phyloP scores from a whole-genome alignment of 2,113 vertebrate genomes.

The Aythya baeri region DNA sequence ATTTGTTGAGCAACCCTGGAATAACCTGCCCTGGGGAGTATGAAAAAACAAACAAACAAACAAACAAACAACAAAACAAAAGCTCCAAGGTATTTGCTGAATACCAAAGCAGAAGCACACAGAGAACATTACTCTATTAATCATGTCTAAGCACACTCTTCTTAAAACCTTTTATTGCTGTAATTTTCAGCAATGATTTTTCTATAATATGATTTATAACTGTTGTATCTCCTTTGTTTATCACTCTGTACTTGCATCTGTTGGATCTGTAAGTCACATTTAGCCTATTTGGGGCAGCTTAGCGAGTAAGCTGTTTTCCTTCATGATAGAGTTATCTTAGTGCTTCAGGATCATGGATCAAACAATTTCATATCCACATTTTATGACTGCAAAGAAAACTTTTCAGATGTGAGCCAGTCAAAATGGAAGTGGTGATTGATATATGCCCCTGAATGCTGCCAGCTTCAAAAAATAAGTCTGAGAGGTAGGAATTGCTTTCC shows the following conservation, averaged over 20 bases:
- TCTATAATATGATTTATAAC: not conserved
- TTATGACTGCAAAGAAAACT: slow-evolving; percentile 8
- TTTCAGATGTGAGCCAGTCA: not conserved
- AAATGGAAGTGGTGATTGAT: not conserved
- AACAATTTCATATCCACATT: not conserved
- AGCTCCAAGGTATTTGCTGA: slow-evolving; percentile 53
- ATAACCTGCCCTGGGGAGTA: slow-evolving; percentile 57
- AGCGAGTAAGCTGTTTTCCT: not conserved
- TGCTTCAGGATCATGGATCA: slow-evolving; percentile 23
- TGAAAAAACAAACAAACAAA: not conserved
- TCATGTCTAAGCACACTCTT: not conserved
- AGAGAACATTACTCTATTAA: slow-evolving; percentile 19
- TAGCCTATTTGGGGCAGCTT: not conserved
- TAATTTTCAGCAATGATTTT: not conserved
- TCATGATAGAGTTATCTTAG: not conserved
- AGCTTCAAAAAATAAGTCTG: not conserved
- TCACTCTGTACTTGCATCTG: not conserved
- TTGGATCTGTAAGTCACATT: not conserved
- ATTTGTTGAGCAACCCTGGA: slow-evolving; percentile 57
- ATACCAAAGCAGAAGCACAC: slow-evolving; percentile 52
- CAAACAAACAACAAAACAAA: slow-evolving; percentile 25
- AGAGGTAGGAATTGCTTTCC: not conserved
- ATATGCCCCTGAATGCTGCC: not conserved
- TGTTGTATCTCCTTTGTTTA: not conserved
- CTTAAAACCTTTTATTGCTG: not conserved